phyloP scores from a whole-genome alignment of 2,888 invertebrate genomes.

The Tenthredo mesomela region DNA sequence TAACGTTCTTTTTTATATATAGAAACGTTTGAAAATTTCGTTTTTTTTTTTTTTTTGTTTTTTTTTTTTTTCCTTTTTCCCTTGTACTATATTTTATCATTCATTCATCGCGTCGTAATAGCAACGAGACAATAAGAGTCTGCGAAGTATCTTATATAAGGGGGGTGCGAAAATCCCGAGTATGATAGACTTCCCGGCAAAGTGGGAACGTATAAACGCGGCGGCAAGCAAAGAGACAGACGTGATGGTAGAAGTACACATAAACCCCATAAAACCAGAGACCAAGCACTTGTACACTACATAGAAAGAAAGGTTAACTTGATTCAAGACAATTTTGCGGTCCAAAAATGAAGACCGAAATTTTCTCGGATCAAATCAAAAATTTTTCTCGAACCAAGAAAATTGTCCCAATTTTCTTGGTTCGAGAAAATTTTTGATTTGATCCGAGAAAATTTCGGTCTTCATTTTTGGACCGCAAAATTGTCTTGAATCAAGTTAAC shows the following conservation, averaged over 20 bases:
- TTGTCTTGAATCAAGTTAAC: too few relatives aligned
- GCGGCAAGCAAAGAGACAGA: conserved; percentile 20
- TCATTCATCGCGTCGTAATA: not conserved
- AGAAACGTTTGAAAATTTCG: not conserved
- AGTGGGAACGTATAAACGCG: conserved; percentile 7
- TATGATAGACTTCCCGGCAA: conserved; percentile 46
- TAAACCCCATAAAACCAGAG: not conserved
- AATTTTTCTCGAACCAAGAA: too few relatives aligned
- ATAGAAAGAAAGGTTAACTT: too few relatives aligned
- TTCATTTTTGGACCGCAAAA: too few relatives aligned
- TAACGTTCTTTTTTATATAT: not conserved
- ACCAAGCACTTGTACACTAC: not conserved
- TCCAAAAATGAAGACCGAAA: too few relatives aligned
- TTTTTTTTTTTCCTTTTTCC: not conserved
- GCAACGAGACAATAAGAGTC: conserved; percentile 27
- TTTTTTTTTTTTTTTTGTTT: not conserved
- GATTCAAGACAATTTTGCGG: too few relatives aligned
- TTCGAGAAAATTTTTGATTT: too few relatives aligned
- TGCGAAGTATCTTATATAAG: not conserved
- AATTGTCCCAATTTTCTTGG: too few relatives aligned
- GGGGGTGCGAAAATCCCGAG: conserved; percentile 9
- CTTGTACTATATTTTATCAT: not conserved
- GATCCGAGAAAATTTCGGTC: too few relatives aligned
- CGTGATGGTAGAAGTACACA: conserved; percentile 30
- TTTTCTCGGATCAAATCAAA: too few relatives aligned